These are phyloP conservation scores for Micropterix aruncella DNA, from an alignment of 2,888 invertebrate genomes.

Conservation along the genomic window DNA sequence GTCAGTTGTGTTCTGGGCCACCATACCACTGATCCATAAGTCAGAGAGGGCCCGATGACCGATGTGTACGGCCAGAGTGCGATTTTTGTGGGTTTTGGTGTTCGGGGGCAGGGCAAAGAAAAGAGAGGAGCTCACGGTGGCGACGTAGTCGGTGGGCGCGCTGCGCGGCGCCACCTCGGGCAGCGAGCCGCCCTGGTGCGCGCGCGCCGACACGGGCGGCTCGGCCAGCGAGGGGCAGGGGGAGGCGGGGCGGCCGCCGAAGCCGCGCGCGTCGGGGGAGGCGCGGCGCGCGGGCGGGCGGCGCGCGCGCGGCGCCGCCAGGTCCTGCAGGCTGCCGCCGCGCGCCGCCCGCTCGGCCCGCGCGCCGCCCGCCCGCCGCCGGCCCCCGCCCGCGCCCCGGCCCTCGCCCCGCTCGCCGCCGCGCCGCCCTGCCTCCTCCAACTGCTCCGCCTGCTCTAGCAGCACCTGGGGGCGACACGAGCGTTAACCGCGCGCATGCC, in stretches of 20 bases:
- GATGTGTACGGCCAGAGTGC: no score
- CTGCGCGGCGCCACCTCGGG: constrained; percentile 17
- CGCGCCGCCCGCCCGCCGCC: constrained; percentile 19
- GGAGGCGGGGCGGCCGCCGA: constrained; percentile 8
- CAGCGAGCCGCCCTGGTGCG: constrained; percentile 33
- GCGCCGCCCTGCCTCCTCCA: constrained; percentile 47
- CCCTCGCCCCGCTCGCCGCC: constrained; percentile 26
- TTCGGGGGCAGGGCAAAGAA: no score
- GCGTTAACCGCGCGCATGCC: constrained; percentile 1
- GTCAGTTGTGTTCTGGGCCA: no score
- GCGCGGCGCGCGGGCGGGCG: constrained; percentile 24
- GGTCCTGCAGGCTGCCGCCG: constrained; percentile 39
- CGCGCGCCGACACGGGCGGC: constrained; percentile 28
- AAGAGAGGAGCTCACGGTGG: constrained; percentile 16
- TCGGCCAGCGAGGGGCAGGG: no score
- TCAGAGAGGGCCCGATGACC: no score
- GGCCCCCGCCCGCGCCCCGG: constrained; percentile 22
- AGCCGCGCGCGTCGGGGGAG: constrained; percentile 18
- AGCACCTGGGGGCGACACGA: constrained; percentile 45
- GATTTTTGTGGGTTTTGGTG: no score
- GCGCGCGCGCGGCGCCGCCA: constrained; percentile 39
- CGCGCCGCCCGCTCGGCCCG: constrained; percentile 26
- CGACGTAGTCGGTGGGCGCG: constrained; percentile 29
- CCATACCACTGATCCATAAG: no score
- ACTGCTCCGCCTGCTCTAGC: constrained; percentile 62